A percentile compares a stretch with the other conserved stretches of the same genome.
phyloP scores from a whole-genome alignment of 2,797 vertebrate species.

The Falco berigora region DNA sequence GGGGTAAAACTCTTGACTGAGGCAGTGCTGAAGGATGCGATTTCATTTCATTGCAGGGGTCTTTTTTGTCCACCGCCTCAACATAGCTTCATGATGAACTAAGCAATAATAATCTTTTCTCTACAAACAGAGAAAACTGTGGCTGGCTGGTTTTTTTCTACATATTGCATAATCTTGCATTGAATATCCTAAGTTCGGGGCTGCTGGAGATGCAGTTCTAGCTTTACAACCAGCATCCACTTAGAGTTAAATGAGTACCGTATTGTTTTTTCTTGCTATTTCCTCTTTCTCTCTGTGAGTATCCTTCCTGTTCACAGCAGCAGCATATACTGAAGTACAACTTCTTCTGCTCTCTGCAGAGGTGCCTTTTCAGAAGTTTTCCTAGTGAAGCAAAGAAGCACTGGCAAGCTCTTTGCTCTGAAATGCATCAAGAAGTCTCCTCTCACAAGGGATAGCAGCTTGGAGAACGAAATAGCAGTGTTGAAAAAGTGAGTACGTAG shows the following conservation, averaged over 20 bases:
- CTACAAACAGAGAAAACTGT: not conserved
- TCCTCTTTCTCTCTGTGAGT: not conserved
- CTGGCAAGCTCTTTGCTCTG: conserved; percentile 86
- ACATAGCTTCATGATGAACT: not conserved
- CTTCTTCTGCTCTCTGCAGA: conserved; percentile 64
- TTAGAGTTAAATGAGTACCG: not conserved
- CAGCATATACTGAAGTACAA: not conserved
- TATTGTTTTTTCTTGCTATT: fast-evolving
- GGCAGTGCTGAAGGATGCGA: not conserved
- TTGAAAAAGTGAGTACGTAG: conserved; percentile 80
- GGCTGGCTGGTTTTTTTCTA: not conserved
- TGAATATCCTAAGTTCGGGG: not conserved
- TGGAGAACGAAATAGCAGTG: conserved; percentile 92
- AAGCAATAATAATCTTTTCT: not conserved
- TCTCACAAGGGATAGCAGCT: conserved; percentile 82
- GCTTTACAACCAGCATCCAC: not conserved
- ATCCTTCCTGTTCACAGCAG: not conserved
- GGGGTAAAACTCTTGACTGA: no score
- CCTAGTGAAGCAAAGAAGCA: conserved; percentile 86
- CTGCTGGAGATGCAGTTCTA: not conserved
- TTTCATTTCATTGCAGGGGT: not conserved
- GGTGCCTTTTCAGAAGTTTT: conserved; percentile 94
- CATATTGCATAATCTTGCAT: not conserved
- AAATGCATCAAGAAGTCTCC: conserved; percentile 93
- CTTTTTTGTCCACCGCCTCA: not conserved